Conservation (phyloP, 2,888 invertebrate genomes). For the Notodonta ziczac region DNA sequence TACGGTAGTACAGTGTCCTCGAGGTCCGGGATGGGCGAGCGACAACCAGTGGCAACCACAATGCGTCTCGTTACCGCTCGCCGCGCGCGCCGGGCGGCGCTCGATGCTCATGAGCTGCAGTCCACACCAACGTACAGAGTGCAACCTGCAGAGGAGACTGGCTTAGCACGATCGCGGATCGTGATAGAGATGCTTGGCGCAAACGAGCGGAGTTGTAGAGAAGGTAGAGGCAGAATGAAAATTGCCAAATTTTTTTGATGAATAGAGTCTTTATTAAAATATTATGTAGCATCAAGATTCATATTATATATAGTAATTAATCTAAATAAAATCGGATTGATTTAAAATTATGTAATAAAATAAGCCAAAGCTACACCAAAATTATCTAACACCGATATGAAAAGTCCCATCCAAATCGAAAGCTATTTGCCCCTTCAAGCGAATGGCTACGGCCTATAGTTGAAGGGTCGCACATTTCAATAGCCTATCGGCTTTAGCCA, state of each 20-base stretch:
- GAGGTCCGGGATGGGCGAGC: neutral
- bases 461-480: slow-evolving; percentile 35
- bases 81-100: slow-evolving; percentile 34
- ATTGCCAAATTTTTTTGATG: too few relatives aligned
- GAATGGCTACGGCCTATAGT: neutral
- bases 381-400: neutral
- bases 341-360: neutral
- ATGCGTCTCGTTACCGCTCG: slow-evolving; percentile 48
- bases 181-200: too few relatives aligned
- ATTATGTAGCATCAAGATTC: too few relatives aligned
- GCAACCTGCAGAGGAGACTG: slow-evolving; percentile 6
- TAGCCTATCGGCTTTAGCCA: slow-evolving; percentile 36
- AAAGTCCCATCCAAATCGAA: slow-evolving; percentile 37
- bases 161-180: too few relatives aligned
- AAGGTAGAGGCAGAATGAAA: neutral
- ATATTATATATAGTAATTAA: too few relatives aligned
- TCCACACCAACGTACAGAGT: slow-evolving; percentile 9
- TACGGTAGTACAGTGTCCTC: too few relatives aligned
- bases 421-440: slow-evolving; percentile 32
- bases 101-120: slow-evolving; percentile 21
- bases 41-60: slow-evolving; percentile 31
- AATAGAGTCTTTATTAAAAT: too few relatives aligned
- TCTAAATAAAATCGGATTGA: too few relatives aligned
- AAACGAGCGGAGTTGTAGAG: neutral
- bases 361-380: neutral